Evolutionary conservation across 30 jellyfish, hydroid and myxozoan species (phyloP).

Genomic region (Hydractinia echinata): DNA sequence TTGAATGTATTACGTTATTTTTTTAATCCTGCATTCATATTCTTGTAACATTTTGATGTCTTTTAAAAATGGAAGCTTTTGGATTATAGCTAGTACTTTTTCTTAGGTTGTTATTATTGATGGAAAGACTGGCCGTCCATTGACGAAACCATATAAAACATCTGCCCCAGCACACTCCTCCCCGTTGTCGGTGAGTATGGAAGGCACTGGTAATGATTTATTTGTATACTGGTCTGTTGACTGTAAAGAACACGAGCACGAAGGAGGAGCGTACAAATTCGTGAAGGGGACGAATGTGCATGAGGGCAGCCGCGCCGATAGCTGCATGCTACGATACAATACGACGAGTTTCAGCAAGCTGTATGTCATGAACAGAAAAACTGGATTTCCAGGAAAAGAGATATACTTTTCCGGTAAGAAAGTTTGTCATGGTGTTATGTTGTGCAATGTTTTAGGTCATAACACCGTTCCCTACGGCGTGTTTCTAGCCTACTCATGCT

Average conservation of each 20-base stretch:
- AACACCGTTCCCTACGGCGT: no score
- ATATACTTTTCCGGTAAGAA: constrained; percentile 81
- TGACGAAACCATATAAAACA: constrained; percentile 44
- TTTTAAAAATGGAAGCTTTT: background rate
- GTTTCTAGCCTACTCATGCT: no score
- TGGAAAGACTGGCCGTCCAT: constrained; percentile 65
- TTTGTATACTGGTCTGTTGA: constrained; percentile 89
- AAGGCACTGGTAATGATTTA: constrained; percentile 91
- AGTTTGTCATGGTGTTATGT: background rate
- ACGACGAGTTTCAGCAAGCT: constrained; percentile 65
- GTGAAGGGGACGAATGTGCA: constrained; percentile 90
- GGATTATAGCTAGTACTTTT: background rate
- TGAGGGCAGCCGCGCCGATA: constrained; percentile 79
- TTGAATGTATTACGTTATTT: background rate
- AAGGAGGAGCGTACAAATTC: constrained; percentile 65
- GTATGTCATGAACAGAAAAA: constrained; percentile 59
- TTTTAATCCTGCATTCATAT: background rate
- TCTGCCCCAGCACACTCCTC: constrained; percentile 85
- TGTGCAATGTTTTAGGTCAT: no score
- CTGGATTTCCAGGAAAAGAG: constrained; percentile 84
- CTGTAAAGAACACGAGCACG: constrained; percentile 79
- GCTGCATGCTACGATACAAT: constrained; percentile 65
- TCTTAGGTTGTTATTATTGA: constrained; percentile 59
- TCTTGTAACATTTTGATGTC: background rate
- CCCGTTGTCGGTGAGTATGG: constrained; percentile 77